Conservation (phyloP, 2,113 vertebrate genomes). For the Gorsachius goisagi region DNA sequence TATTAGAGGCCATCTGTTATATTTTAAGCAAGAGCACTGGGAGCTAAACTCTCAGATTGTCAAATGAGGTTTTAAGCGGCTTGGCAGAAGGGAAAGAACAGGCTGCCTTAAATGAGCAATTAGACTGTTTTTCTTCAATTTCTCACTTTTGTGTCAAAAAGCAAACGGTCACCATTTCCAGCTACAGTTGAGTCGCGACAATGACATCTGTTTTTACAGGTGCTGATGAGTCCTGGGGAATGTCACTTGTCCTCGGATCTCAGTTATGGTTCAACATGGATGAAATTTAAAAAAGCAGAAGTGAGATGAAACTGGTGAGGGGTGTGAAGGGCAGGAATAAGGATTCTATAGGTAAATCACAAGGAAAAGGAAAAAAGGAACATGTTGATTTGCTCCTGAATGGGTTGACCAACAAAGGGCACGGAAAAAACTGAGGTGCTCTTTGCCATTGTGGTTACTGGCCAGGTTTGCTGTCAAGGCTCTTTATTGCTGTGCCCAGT, state of each 20-base stretch:
- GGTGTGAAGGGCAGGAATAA: neutral
- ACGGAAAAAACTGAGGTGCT: neutral
- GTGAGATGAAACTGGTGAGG: neutral
- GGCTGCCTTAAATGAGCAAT: slow-evolving; percentile 59
- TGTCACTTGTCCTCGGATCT: slow-evolving; percentile 16
- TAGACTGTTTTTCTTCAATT: slow-evolving; percentile 51
- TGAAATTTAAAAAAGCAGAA: neutral
- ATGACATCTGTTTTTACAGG: slow-evolving; percentile 44
- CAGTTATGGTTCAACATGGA: neutral
- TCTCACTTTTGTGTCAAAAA: slow-evolving; percentile 54
- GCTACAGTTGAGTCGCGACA: neutral
- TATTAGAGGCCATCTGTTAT: slow-evolving; percentile 76
- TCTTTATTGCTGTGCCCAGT: neutral
- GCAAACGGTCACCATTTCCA: slow-evolving; percentile 38
- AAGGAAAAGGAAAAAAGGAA: neutral
- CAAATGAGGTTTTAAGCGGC: slow-evolving; percentile 61
- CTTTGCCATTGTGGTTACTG: neutral
- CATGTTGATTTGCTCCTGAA: neutral
- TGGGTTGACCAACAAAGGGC: neutral
- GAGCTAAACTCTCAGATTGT: slow-evolving; percentile 58
- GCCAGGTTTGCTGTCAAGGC: neutral
- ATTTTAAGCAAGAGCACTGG: slow-evolving; percentile 67
- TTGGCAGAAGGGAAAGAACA: slow-evolving; percentile 53
- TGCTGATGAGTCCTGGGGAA: slow-evolving; percentile 27
- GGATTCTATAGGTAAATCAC: neutral